Percentiles rank a stretch among this genome's conserved stretches.
Evolutionary conservation across 2,113 vertebrate species (phyloP).

Genomic region (Eira barbara): DNA sequence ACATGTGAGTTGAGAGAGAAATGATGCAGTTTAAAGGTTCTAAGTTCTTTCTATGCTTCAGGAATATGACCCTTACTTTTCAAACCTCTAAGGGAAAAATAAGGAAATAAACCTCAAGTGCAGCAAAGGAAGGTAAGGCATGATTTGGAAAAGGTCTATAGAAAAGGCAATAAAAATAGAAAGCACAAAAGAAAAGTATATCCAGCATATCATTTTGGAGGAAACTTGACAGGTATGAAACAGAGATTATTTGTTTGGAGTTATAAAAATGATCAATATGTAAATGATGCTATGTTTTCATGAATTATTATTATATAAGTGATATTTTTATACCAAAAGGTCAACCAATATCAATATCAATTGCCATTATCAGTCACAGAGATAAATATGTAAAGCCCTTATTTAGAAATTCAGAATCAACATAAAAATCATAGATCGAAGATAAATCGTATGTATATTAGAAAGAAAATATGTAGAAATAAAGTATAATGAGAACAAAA

Average conservation of each 20-base stretch:
- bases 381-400: background rate
- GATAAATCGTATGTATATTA: background rate
- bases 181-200: background rate
- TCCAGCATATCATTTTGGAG: background rate
- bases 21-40: too few species aligned
- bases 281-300: background rate
- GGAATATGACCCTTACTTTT: background rate
- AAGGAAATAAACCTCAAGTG: background rate
- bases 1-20: background rate
- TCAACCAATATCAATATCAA: background rate
- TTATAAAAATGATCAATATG: background rate
- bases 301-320: background rate
- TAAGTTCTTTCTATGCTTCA: background rate
- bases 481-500: background rate
- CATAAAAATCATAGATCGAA: background rate
- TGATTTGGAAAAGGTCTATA: background rate
- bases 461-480: background rate
- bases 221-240: background rate
- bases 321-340: background rate
- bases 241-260: background rate
- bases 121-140: background rate
- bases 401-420: background rate
- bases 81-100: background rate
- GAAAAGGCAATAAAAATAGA: background rate
- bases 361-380: background rate